Evolutionary conservation across 2,797 vertebrate species (phyloP), one percentile per base, ranked within the genome.

Genomic region (Anomalospiza imberbis): DNA sequence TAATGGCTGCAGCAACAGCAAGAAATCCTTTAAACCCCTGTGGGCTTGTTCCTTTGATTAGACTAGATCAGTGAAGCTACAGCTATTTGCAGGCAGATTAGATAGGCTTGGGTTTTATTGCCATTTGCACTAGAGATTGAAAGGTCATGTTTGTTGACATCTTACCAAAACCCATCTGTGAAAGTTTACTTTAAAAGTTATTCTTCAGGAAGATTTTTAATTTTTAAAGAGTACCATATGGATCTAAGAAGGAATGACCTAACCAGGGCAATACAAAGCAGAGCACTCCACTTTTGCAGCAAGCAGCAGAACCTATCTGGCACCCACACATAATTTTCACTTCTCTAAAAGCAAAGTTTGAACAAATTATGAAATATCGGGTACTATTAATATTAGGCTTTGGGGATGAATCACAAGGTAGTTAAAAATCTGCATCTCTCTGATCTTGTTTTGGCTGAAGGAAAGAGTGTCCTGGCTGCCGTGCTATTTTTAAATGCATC

Each of bases 41-140:
- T 65, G 92, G 97, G 95, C 92, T 97, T 97, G 94, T 97, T 97
- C 91, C 95, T 98, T 97, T 98, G 96, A 98, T 97, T 97, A 97
- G 91, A 91, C 94, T 89, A 97, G 96, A 98, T 97, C 96, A 98
- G 97, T 96, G 95, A 95, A 95, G 93, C 84, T 95, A 90, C 70
- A 96, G 95, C 96, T 97, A 97, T 98, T 97, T 97, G 96, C 96
- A 96, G 91, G 94, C 95, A 97, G 96, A 97, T 97, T 97, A 97
- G 95, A 97, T 84, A 94, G 93, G 91, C 73, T 95, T 31, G 75
- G 61, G 92, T 96, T 97, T 94, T 93, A 97, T 76, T 97, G 95
- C 90, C 94, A 96, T 96, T 93, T 96, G 89, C 79, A 92, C 94
- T 88, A 62, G 95, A 97, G 96, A 96, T 68, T 91, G 92, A 97